Evolutionary conservation across 1,140 invertebrate genomes (phyloP), one percentile per base, ranked within the genome.

Genomic region (Cecropterus lyciades): DNA sequence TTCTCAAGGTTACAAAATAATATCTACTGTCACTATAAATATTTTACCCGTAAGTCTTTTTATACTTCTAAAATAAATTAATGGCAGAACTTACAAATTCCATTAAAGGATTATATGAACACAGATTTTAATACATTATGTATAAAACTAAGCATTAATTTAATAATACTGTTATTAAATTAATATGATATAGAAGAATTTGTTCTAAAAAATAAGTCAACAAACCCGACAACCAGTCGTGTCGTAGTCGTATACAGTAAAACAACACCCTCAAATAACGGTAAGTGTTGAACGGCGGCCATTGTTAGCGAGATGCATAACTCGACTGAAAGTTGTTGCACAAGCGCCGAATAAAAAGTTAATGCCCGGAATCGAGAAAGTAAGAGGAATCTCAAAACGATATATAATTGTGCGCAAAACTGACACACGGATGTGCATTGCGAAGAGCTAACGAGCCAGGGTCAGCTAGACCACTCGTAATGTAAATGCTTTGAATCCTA

Each of bases 381-480:
- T 62, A 62, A 62, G 57, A 49, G 57, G 57, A 48, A 62, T 62
- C 46, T 20, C 46, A 62, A 62, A 62, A 62, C 57, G 57, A 62
- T 62, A 49, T 62, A 62, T 62, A 62, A 62, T 62, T 62, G 57
- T 13, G 27, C 57, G 30, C 43, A 24, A 49, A 62, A 48, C 46
- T 24, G 30, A 40, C 33, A 49, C 46, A 43, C 57, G 45, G 57
- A 62, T 51, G 27, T 37, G 14, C 10, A 11, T 1, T 37, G 33
- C 33, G 33, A n/a, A 1, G 11, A 10, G 33, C n/a, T 37, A 37
- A 37, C 33, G 33, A 37, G 33, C 33, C 33, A 8, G 33, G 33
- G 33, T 37, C 33, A 37, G 11, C 10, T 37, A n/a, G 33, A 37
- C 33, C 10, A 37, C 1, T 37, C 33, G n/a, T 6, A 37, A 11